These are phyloP conservation scores for Pantherophis guttatus DNA, from an alignment of 2,113 vertebrate species.

Conservation along the genomic window DNA sequence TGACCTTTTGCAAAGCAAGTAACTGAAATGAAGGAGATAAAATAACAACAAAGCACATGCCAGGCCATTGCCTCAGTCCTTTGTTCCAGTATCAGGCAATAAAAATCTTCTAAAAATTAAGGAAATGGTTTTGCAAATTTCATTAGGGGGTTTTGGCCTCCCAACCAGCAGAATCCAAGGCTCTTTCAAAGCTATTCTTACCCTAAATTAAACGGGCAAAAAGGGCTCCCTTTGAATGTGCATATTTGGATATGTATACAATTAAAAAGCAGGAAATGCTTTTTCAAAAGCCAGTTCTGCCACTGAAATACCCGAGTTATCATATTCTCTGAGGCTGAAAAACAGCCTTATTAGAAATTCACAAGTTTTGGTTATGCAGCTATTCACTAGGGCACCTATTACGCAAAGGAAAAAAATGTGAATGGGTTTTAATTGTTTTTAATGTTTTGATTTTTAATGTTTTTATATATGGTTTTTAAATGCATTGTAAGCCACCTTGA, in stretches of 20 bases:
- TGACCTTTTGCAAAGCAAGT: not conserved
- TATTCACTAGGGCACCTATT: not conserved
- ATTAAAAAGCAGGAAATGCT: not conserved
- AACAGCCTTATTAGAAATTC: not conserved
- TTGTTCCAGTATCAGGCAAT: not conserved
- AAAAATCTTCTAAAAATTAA: conserved; percentile 1
- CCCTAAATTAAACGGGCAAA: not conserved
- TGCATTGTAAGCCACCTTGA: too few species aligned
- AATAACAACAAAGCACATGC: not conserved
- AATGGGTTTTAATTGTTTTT: too few species aligned
- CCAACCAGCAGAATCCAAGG: conserved; percentile 1
- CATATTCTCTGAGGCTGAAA: not conserved
- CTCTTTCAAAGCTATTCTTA: conserved; percentile 3
- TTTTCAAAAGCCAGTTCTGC: not conserved
- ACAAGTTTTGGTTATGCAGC: not conserved
- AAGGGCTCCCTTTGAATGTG: not conserved
- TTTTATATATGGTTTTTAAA: too few species aligned
- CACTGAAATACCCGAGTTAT: not conserved
- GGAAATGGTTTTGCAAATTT: conserved; percentile 36
- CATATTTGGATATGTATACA: not conserved
- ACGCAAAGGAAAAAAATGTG: not conserved
- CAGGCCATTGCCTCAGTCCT: not conserved
- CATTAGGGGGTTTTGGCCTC: not conserved
- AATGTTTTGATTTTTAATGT: too few species aligned
- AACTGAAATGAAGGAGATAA: not conserved